phyloP scores from a whole-genome alignment of 2,113 vertebrate genomes.

The Gopherus flavomarginatus region DNA sequence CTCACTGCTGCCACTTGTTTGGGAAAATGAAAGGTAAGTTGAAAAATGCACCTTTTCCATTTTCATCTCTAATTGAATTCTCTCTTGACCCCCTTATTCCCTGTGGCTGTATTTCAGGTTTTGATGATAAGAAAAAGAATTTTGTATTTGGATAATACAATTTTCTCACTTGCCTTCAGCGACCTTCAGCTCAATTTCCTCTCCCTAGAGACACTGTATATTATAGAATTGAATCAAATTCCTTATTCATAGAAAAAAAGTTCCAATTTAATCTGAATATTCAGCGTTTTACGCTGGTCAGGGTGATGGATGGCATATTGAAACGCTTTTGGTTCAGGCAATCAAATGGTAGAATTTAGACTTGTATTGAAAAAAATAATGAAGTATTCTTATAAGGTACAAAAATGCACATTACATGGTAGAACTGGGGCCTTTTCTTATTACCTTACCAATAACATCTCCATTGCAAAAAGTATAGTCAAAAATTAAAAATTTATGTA shows the following conservation, averaged over 20 bases:
- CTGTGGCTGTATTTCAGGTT: constrained; percentile 75
- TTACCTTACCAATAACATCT: constrained; percentile 73
- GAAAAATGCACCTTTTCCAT: constrained; percentile 79
- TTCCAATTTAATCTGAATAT: constrained; percentile 85
- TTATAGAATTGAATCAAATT: constrained; percentile 81
- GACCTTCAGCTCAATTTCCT: constrained; percentile 84
- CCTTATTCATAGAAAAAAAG: constrained; percentile 82
- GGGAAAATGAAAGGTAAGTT: constrained; percentile 72
- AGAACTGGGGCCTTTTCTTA: constrained; percentile 62
- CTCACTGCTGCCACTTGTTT: constrained; percentile 73
- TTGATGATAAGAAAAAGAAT: constrained; percentile 81
- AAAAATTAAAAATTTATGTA: constrained; percentile 76
- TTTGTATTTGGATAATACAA: constrained; percentile 83
- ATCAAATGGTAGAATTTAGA: constrained; percentile 76
- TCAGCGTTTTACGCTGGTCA: constrained; percentile 77
- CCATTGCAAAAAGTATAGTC: constrained; percentile 57
- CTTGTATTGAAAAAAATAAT: constrained; percentile 78
- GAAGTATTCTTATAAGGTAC: constrained; percentile 76
- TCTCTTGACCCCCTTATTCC: constrained; percentile 76
- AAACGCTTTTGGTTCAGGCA: constrained; percentile 79
- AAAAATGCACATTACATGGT: constrained; percentile 65
- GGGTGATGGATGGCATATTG: constrained; percentile 82
- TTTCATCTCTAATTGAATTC: constrained; percentile 81
- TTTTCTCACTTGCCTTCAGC: constrained; percentile 82
- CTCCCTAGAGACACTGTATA: constrained; percentile 78